A percentile compares a stretch with the other conserved stretches of the same genome.
Evolutionary conservation across 2,113 vertebrate species (phyloP).

Genomic region (Eretmochelys imbricata): DNA sequence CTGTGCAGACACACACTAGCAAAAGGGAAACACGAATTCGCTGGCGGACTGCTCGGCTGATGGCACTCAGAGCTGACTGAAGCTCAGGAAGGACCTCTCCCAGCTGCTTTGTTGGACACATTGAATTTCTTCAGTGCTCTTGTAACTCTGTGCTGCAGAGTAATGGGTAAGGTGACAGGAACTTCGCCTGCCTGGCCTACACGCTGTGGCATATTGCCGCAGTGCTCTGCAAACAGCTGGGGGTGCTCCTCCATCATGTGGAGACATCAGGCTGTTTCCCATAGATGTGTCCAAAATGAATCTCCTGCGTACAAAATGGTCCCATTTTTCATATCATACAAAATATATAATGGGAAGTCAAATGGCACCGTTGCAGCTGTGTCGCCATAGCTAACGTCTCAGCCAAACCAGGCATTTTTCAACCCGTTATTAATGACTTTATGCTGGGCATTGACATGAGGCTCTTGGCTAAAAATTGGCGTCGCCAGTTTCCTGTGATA

Average conservation of each 20-base stretch:
- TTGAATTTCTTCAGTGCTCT: not conserved
- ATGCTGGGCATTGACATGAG: not conserved
- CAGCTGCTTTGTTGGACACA: not conserved
- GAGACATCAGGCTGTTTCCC: not conserved
- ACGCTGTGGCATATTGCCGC: not conserved
- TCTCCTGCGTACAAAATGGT: not conserved
- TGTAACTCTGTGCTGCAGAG: not conserved
- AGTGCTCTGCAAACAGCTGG: not conserved
- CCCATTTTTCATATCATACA: not conserved
- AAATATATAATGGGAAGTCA: not conserved
- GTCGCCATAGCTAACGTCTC: not conserved
- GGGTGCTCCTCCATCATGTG: not conserved
- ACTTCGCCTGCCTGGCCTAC: not conserved
- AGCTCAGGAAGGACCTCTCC: constrained; percentile 28
- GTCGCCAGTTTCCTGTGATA: not conserved
- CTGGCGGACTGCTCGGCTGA: not conserved
- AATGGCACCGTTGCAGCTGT: not conserved
- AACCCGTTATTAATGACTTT: not conserved
- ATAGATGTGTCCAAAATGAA: not conserved
- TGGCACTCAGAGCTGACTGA: not conserved
- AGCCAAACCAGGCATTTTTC: not conserved
- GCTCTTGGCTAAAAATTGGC: not conserved
- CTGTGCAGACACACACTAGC: constrained; percentile 25
- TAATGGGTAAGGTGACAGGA: not conserved
- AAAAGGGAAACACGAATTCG: not conserved